Base-by-base conservation (phyloP, 2,888 invertebrate species). In the Aporophyla lueneburgensis region DNA sequence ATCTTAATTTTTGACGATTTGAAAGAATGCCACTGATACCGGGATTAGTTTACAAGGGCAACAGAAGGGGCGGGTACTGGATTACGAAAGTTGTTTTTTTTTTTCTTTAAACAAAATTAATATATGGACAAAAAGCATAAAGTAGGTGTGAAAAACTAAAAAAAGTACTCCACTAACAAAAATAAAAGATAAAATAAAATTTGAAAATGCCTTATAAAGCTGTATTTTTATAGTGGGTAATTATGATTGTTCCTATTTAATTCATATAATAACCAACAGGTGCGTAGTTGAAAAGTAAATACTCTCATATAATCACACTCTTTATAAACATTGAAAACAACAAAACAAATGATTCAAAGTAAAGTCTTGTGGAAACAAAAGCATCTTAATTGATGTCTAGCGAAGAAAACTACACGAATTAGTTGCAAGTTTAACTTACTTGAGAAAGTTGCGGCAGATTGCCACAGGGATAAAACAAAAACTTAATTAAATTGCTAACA, bases 401-500 rank as follows among this genome's bases (percentile, higher is more conserved):
- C 46, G 40, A 53, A 65, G 21, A 58, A 62, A 62, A 54, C 14
- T 7, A 56, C 33, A 43, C 65, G 24, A 61, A 56, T 53, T 49
- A 54, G 6, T 49, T 40, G 24, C n/a, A n/a, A n/a, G n/a, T 76
- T 59, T 53, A 46, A 71, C 33, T 83, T 83, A 63, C 75, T 81
- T 62, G 21, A 16, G 19, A 69, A 84, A 72, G 66, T 70, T 59
- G 71, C 16, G 16, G 65, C 56, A 69, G 65, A 72, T 69, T 69
- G 21, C 62, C 61, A 43, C 33, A 14, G 81, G 43, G 21, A 59
- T 68, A 71, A 33, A 77, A 46, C 43, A 56, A 74, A 74, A 78
- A 59, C 58, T 65, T 76, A 70, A 74, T 84, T 74, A 59, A 74
- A 73, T 68, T 74, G 46, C 65, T 58, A 74, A 74, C 66, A 53